phyloP scores from a whole-genome alignment of 2,888 invertebrate genomes.

The Athrips mouffetella region DNA sequence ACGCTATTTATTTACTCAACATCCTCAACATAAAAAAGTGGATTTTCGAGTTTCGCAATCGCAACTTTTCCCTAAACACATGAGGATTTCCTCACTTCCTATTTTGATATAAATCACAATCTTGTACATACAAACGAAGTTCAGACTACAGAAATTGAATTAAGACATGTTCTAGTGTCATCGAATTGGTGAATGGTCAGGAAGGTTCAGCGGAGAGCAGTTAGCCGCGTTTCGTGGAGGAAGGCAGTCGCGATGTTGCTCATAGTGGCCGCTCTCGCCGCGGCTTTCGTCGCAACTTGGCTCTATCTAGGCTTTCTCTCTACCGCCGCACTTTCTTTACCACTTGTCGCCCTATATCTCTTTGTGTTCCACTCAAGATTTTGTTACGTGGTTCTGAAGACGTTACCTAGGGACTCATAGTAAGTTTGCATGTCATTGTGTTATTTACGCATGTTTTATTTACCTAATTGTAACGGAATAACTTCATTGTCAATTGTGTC shows the following conservation, averaged over 20 bases:
- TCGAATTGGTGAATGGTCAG: slow-evolving; percentile 11
- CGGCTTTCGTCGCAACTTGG: slow-evolving; percentile 66
- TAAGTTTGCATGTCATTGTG: slow-evolving; percentile 57
- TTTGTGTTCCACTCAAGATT: slow-evolving; percentile 85
- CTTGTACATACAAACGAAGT: too few relatives aligned
- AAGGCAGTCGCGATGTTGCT: slow-evolving; percentile 67
- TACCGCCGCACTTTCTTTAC: slow-evolving; percentile 79
- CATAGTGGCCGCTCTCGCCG: slow-evolving; percentile 54
- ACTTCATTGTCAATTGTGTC: too few relatives aligned
- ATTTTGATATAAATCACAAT: too few relatives aligned
- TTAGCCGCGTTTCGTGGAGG: slow-evolving; percentile 70
- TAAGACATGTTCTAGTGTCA: background rate
- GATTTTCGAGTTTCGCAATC: background rate
- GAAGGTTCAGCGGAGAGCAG: slow-evolving; percentile 44
- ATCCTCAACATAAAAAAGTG: background rate
- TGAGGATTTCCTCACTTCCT: too few relatives aligned
- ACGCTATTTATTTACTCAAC: background rate
- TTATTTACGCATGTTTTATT: background rate
- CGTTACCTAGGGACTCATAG: slow-evolving; percentile 85
- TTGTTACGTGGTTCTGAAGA: slow-evolving; percentile 86
- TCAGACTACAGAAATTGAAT: too few relatives aligned
- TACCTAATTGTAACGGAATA: background rate
- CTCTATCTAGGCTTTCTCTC: slow-evolving; percentile 80
- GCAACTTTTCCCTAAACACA: background rate
- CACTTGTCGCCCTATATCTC: slow-evolving; percentile 80